Percentiles rank a stretch among this genome's conserved stretches.
phyloP scores from a whole-genome alignment of 2,113 vertebrate genomes.

The Tonatia bakeri region DNA sequence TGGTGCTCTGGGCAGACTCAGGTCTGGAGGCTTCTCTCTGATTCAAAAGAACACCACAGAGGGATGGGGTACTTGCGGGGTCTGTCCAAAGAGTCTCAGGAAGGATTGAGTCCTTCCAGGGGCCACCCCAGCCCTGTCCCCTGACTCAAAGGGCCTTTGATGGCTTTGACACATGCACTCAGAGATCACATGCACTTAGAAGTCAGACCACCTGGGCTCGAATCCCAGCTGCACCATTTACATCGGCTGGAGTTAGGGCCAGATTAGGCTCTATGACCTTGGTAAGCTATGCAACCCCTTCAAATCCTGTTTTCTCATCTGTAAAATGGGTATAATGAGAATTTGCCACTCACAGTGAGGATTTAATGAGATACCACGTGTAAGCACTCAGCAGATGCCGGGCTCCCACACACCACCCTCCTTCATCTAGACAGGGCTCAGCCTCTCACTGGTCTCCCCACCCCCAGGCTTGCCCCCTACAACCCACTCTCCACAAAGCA shows the following conservation, averaged over 20 bases:
- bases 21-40: neutral
- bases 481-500: fast-evolving
- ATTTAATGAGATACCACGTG: fast-evolving
- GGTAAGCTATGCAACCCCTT: neutral
- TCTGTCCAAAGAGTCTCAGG: neutral
- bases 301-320: neutral
- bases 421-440: fast-evolving
- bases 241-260: neutral
- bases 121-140: neutral
- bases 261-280: neutral
- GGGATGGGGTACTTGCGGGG: neutral
- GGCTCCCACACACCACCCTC: fast-evolving
- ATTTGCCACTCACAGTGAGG: neutral
- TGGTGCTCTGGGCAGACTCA: neutral
- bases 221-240: neutral
- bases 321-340: neutral
- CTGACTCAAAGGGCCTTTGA: neutral
- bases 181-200: neutral
- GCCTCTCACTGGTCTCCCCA: neutral
- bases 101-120: neutral
- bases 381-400: neutral
- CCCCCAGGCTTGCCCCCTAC: neutral
- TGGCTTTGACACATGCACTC: too few relatives aligned
- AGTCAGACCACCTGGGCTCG: neutral
- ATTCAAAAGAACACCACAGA: neutral